Conservation (phyloP, 2,888 invertebrate species). For the Papilio gigon region DNA sequence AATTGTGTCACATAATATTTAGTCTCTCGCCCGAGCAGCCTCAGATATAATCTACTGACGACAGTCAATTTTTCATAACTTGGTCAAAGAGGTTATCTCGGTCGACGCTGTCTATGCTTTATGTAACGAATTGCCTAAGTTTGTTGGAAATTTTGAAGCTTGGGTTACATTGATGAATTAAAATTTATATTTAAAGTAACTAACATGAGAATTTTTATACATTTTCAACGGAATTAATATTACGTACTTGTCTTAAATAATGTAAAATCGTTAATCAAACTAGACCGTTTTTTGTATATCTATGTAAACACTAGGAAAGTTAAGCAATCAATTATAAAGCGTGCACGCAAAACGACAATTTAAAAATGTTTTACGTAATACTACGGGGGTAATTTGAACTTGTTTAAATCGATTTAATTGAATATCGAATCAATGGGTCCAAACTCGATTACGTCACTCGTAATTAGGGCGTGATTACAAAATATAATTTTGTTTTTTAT, state of each 20-base stretch:
- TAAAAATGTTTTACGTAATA: conserved; percentile 57
- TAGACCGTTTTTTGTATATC: too few relatives aligned
- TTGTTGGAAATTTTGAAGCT: conserved; percentile 33
- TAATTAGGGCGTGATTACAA: conserved; percentile 38
- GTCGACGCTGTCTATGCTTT: conserved; percentile 37
- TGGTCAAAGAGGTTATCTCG: conserved; percentile 36
- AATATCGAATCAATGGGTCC: conserved; percentile 1
- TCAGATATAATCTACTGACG: conserved; percentile 34
- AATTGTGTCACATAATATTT: conserved; percentile 29
- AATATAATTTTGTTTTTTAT: conserved; percentile 12
- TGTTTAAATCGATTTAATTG: neutral
- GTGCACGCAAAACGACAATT: conserved; percentile 54
- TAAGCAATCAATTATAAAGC: conserved; percentile 7
- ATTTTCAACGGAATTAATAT: too few relatives aligned
- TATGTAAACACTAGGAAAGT: too few relatives aligned
- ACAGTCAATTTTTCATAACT: conserved; percentile 39
- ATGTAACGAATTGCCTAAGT: conserved; percentile 40
- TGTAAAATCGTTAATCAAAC: neutral
- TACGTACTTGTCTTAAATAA: too few relatives aligned
- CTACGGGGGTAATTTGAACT: neutral
- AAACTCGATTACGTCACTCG: conserved; percentile 4
- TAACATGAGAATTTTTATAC: too few relatives aligned
- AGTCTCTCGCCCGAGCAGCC: neutral
- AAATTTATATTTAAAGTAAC: neutral
- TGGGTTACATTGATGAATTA: neutral